Evolutionary conservation across 2,797 vertebrate species (phyloP), one percentile per base, ranked within the genome.

Genomic region (Pangasius krempfi): DNA sequence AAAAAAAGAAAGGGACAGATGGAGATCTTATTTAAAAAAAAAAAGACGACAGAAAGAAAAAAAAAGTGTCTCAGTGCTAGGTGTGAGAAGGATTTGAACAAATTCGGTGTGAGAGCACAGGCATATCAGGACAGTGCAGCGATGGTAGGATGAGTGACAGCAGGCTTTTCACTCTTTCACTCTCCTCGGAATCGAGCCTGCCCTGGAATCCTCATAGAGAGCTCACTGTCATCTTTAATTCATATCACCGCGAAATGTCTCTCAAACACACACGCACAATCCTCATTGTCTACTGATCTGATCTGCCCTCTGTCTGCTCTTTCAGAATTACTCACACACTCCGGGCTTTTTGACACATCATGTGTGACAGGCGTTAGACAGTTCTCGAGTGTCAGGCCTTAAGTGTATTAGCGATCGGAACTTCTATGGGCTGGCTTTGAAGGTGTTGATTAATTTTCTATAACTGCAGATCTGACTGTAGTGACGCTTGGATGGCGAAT

Each of bases 171-270:
- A 81, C 79, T 86, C 60, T 78, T 70, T 81, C 52, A 88, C 78
- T 78, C 87, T 86, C 83, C 33, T 84, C 86, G 33, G 66, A 88
- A 83, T 87, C n/a, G 5, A 75, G 50, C 70, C 88, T 86, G 68
- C 87, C 84, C 88, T 87, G 85, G 87, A 89, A 90, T 89, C 85
- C 90, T 91, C 52, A 88, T 56, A 87, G 80, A 90, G 88, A 90
- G 87, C 88, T 89, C 90, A 86, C 87, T 87, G 90, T 90, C 90
- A 91, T 91, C 89, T 90, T 92, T 91, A 90, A 92, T 92, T 91
- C 89, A 92, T 90, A 76, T 88, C 87, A 88, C 81, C 37, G 25
- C 84, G 66, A 86, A 78, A 76, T 54, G 70, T 22, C 33, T 33
- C 60, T 58, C 84, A 20, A 44, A 44, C n/a, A 22, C 27, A 66